A percentile compares a stretch with the other conserved stretches of the same genome.
These are phyloP conservation scores for Megaptera novaeangliae DNA, from an alignment of 2,113 vertebrate species.

Conservation along the genomic window DNA sequence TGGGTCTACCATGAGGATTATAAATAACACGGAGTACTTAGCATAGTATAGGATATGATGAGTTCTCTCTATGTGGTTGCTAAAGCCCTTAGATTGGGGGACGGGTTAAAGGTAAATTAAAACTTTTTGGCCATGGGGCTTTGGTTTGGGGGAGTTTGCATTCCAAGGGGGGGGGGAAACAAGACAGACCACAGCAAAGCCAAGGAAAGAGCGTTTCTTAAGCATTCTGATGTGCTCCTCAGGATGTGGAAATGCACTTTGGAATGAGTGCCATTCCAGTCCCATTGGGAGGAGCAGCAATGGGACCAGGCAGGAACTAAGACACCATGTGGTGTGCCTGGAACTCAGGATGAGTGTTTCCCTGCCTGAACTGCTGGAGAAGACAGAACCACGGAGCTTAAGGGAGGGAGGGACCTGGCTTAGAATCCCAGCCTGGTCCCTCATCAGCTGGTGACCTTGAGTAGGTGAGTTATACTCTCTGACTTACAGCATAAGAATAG, in stretches of 20 bases:
- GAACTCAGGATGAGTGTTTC: neutral
- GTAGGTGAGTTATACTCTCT: neutral
- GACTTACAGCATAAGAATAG: neutral
- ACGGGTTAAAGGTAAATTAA: neutral
- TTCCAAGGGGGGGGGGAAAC: neutral
- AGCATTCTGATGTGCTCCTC: neutral
- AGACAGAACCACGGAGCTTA: neutral
- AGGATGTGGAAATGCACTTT: neutral
- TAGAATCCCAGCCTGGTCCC: neutral
- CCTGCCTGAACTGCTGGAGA: neutral
- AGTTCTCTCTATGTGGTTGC: neutral
- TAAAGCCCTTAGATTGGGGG: neutral
- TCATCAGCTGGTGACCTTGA: neutral
- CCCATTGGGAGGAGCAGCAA: fast-evolving
- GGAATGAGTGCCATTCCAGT: neutral
- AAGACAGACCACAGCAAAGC: neutral
- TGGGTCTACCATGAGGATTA: neutral
- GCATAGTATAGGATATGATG: neutral
- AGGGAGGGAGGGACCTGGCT: neutral
- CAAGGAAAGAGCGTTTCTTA: neutral
- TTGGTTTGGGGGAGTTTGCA: neutral
- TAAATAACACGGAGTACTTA: neutral
- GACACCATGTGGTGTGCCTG: fast-evolving
- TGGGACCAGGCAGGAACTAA: neutral
- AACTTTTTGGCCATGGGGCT: neutral